These are phyloP conservation scores for Stylophora pistillata DNA, from an alignment of 64 coral and sea anemone species.

Conservation along the genomic window DNA sequence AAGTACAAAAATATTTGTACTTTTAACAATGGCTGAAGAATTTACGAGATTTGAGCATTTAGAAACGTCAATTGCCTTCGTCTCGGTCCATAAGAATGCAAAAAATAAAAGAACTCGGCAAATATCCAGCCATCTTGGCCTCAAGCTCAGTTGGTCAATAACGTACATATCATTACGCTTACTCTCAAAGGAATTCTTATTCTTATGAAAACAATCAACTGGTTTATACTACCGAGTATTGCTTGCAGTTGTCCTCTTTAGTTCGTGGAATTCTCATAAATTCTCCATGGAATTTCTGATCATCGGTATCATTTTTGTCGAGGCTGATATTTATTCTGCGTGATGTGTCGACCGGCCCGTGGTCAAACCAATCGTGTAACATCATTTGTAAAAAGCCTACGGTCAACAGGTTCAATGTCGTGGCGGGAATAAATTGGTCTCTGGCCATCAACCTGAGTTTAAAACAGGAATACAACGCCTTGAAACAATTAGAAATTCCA, in stretches of 20 bases:
- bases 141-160: too few species aligned
- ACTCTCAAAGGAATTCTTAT: not conserved
- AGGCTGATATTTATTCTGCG: slow-evolving; percentile 38
- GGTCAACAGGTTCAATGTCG: slow-evolving; percentile 72
- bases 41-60: too few species aligned
- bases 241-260: slow-evolving; percentile 41
- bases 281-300: not conserved
- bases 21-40: too few species aligned
- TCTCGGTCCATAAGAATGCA: too few species aligned
- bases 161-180: too few species aligned
- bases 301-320: not conserved
- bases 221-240: not conserved
- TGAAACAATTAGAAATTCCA: not conserved
- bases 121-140: too few species aligned
- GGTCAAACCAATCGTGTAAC: slow-evolving; percentile 91
- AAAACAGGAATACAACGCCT: not conserved
- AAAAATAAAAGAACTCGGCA: too few species aligned
- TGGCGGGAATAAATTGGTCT: slow-evolving; percentile 72
- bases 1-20: too few species aligned
- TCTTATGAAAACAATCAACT: not conserved
- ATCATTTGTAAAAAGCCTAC: slow-evolving; percentile 76
- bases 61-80: too few species aligned
- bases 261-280: slow-evolving; percentile 67
- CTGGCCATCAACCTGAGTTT: slow-evolving; percentile 54
- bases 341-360: slow-evolving; percentile 39